A percentile compares a stretch with the other conserved stretches of the same genome.
Conservation (phyloP, 2,797 vertebrate genomes). For the Leucoraja ocellata region DNA sequence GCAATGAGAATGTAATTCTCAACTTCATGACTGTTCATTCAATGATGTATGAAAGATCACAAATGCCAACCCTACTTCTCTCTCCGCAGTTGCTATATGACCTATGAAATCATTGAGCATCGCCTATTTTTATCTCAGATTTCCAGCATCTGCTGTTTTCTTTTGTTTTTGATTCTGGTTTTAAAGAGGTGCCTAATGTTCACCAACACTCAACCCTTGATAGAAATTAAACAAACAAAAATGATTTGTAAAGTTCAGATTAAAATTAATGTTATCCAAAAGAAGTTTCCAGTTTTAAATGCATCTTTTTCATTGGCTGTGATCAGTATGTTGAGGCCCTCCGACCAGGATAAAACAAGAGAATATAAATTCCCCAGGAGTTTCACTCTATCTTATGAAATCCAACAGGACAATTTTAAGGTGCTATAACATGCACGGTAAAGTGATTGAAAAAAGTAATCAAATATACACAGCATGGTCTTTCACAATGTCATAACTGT, state of each 20-base stretch:
- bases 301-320: neutral
- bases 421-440: conserved; percentile 22
- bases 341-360: neutral
- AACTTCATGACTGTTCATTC: neutral
- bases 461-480: conserved; percentile 3
- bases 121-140: no score
- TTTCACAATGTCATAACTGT: conserved; percentile 33
- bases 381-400: conserved; percentile 18
- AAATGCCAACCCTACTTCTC: no score
- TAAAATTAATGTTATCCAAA: neutral
- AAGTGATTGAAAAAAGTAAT: conserved; percentile 36
- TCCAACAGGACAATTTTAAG: conserved; percentile 32
- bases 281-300: neutral
- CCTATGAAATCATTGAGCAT: no score
- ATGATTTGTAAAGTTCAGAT: neutral
- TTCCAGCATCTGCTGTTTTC: no score
- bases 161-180: neutral
- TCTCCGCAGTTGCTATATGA: no score
- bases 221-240: neutral
- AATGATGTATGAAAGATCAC: neutral
- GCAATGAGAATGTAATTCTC: neutral
- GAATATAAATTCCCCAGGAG: neutral
- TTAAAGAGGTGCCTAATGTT: neutral
- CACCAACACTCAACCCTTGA: neutral
- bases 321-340: neutral